Evolutionary conservation across 2,888 invertebrate species (phyloP).

Genomic region (Ischnus inquisitorius): DNA sequence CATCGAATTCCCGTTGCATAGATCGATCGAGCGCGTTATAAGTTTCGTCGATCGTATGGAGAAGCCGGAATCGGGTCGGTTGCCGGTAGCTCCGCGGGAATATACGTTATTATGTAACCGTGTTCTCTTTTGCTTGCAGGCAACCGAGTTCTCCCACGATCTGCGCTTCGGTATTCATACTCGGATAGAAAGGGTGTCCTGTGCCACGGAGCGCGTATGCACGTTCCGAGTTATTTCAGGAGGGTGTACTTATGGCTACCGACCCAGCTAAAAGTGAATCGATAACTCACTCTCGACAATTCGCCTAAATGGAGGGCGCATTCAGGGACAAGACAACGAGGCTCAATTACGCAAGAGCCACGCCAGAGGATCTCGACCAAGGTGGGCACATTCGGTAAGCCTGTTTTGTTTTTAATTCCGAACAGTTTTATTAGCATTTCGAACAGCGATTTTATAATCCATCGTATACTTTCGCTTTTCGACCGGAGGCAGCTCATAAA

Average conservation of each 20-base stretch:
- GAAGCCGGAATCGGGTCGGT: background rate
- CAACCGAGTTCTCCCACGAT: background rate
- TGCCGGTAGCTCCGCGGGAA: background rate
- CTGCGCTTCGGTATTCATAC: no score
- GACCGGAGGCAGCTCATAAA: slow-evolving; percentile 5
- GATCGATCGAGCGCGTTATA: background rate
- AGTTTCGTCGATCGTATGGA: background rate
- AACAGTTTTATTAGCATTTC: background rate
- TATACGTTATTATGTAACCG: background rate
- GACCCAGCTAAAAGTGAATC: no score
- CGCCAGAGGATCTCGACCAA: background rate
- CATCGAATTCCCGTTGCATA: background rate
- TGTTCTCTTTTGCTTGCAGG: background rate
- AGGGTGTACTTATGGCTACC: no score
- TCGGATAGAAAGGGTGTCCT: no score
- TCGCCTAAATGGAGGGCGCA: no score
- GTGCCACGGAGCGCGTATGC: no score
- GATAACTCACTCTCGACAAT: no score
- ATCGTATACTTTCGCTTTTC: background rate
- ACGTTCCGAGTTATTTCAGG: no score
- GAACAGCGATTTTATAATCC: background rate
- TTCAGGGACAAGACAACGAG: no score
- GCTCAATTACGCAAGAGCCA: no score
- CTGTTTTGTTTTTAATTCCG: background rate
- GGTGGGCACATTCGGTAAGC: background rate